Percentiles rank a stretch among this genome's conserved stretches.
Conservation (phyloP, 2,797 vertebrate genomes). For the Setipinna tenuifilis region DNA sequence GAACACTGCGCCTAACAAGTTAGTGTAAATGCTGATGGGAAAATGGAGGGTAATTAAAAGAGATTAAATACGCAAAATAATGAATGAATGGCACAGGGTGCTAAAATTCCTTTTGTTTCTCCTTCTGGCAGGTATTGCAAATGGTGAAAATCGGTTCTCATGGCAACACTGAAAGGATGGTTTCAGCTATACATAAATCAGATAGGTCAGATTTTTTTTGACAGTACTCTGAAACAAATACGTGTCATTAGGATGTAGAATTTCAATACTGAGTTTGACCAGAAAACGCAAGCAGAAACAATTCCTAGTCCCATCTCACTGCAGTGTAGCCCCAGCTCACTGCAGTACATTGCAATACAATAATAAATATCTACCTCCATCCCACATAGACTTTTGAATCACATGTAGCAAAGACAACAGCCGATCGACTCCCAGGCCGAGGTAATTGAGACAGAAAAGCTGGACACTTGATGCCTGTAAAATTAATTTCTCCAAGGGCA, state of each 20-base stretch:
- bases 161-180: background rate
- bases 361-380: background rate
- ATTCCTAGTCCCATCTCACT: background rate
- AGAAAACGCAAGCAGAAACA: background rate
- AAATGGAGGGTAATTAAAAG: background rate
- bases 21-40: background rate
- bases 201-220: background rate
- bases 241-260: too few species aligned
- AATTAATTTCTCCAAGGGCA: constrained; percentile 74
- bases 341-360: background rate
- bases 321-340: background rate
- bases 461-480: constrained; percentile 57
- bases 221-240: background rate
- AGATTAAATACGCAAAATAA: background rate
- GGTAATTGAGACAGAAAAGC: constrained; percentile 61
- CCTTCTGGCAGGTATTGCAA: background rate
- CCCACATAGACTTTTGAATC: background rate
- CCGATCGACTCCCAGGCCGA: constrained; percentile 58
- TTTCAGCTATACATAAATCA: background rate
- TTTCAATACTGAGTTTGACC: background rate
- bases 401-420: constrained; percentile 34
- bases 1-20: background rate
- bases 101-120: background rate
- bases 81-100: background rate
- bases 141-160: background rate